A percentile compares a stretch with the other conserved stretches of the same genome.
Conservation (phyloP, 1,140 invertebrate genomes). For the Drosophila tropicalis region DNA sequence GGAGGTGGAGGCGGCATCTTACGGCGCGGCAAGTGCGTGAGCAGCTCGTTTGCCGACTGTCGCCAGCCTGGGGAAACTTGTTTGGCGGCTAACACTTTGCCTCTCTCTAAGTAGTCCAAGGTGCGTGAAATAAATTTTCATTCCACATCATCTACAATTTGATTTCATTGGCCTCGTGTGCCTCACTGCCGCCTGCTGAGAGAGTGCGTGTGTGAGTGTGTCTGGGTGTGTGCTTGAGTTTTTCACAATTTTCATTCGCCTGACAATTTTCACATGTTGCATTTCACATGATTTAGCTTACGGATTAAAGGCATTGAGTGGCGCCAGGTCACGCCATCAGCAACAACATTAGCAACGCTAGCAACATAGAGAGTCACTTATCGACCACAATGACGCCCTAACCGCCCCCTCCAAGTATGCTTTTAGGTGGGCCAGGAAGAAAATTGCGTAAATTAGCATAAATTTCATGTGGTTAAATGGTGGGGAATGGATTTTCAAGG, state of each 20-base stretch:
- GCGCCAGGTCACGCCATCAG: constrained; percentile 48
- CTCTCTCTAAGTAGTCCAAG: constrained; percentile 73
- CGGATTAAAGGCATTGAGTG: not conserved
- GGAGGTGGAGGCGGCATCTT: constrained; percentile 46
- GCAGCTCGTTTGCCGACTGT: constrained; percentile 21
- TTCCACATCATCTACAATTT: constrained; percentile 40
- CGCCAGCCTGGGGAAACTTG: constrained; percentile 51
- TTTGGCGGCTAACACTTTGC: constrained; percentile 61
- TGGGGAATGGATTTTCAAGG: constrained; percentile 25
- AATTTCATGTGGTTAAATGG: constrained; percentile 70
- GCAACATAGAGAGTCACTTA: not conserved
- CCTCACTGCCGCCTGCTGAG: not conserved
- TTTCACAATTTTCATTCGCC: constrained; percentile 22
- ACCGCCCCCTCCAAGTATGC: not conserved
- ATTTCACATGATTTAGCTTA: constrained; percentile 49
- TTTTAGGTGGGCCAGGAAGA: constrained; percentile 13
- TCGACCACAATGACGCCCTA: not conserved
- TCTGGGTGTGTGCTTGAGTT: constrained; percentile 26
- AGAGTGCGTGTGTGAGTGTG: not conserved
- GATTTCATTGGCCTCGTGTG: constrained; percentile 59
- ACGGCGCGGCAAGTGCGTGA: constrained; percentile 50
- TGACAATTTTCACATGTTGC: constrained; percentile 48
- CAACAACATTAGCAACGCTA: not conserved
- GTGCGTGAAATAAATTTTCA: constrained; percentile 78
- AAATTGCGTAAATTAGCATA: constrained; percentile 79